Conservation (phyloP, 2,113 vertebrate species). For the Scomber colias region DNA sequence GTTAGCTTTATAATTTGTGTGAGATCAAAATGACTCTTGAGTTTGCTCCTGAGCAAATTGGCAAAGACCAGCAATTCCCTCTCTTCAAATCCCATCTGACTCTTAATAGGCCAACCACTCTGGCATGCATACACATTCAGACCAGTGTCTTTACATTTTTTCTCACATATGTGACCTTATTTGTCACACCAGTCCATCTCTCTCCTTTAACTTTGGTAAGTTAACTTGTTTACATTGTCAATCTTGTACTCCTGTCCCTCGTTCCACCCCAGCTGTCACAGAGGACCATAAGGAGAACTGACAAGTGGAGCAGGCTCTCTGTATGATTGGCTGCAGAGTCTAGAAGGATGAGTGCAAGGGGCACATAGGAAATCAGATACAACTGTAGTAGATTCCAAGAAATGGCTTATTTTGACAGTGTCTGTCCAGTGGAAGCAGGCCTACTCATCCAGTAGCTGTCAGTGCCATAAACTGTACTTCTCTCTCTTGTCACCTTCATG, state of each 20-base stretch:
- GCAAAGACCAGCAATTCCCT: slow-evolving; percentile 9
- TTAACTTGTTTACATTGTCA: slow-evolving; percentile 24
- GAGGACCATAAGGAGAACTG: slow-evolving; percentile 37
- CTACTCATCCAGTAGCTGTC: slow-evolving; percentile 16
- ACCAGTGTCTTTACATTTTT: not conserved
- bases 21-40: slow-evolving; percentile 18
- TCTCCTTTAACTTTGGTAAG: slow-evolving; percentile 5
- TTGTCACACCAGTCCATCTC: slow-evolving; percentile 1
- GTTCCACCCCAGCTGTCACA: slow-evolving; percentile 29
- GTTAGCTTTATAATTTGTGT: not conserved
- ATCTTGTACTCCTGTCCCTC: slow-evolving; percentile 16
- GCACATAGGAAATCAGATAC: slow-evolving; percentile 59
- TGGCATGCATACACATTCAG: slow-evolving; percentile 20
- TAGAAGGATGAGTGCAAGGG: slow-evolving; percentile 10
- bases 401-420: slow-evolving; percentile 46
- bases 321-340: slow-evolving; percentile 29
- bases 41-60: slow-evolving; percentile 12
- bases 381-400: slow-evolving; percentile 35
- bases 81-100: slow-evolving; percentile 34
- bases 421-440: slow-evolving; percentile 15
- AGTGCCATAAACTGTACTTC: not conserved
- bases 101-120: slow-evolving; percentile 24
- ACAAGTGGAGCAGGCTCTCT: slow-evolving; percentile 26
- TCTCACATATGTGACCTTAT: slow-evolving; percentile 29
- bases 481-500: not conserved